phyloP scores from a whole-genome alignment of 2,113 vertebrate genomes.

The Lasiurus borealis region DNA sequence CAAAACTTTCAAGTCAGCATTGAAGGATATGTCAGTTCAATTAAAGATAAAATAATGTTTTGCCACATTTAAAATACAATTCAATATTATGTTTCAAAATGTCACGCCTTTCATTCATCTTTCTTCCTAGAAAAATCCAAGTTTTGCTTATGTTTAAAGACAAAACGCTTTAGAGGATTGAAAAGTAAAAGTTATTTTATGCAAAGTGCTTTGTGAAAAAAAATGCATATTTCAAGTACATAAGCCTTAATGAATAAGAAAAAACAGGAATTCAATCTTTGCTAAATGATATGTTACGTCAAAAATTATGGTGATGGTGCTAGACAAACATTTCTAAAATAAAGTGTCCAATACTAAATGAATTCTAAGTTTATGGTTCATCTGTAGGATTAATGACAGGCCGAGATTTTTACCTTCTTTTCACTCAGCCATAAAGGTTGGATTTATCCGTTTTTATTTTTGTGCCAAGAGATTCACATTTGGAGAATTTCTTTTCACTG shows the following conservation, averaged over 20 bases:
- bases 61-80: constrained; percentile 45
- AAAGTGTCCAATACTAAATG: constrained; percentile 31
- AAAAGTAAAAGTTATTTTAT: constrained; percentile 65
- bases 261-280: constrained; percentile 59
- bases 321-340: constrained; percentile 70
- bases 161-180: constrained; percentile 49
- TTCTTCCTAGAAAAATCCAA: neutral
- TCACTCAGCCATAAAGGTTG: constrained; percentile 55
- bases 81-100: constrained; percentile 50
- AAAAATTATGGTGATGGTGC: constrained; percentile 27
- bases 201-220: constrained; percentile 39
- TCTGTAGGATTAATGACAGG: constrained; percentile 54
- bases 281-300: constrained; percentile 65
- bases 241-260: constrained; percentile 60
- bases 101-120: constrained; percentile 55
- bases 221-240: constrained; percentile 67
- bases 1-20: constrained; percentile 31
- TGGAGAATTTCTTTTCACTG: constrained; percentile 56
- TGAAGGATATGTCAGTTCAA: constrained; percentile 38
- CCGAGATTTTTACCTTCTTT: constrained; percentile 56
- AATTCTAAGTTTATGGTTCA: neutral
- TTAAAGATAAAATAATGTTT: constrained; percentile 64
- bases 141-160: constrained; percentile 2
- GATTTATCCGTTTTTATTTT: constrained; percentile 65
- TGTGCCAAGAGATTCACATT: constrained; percentile 43